A percentile compares a stretch with the other conserved stretches of the same genome.
Evolutionary conservation across 2,888 invertebrate species (phyloP).

Genomic region (Tenthredo distinguenda): DNA sequence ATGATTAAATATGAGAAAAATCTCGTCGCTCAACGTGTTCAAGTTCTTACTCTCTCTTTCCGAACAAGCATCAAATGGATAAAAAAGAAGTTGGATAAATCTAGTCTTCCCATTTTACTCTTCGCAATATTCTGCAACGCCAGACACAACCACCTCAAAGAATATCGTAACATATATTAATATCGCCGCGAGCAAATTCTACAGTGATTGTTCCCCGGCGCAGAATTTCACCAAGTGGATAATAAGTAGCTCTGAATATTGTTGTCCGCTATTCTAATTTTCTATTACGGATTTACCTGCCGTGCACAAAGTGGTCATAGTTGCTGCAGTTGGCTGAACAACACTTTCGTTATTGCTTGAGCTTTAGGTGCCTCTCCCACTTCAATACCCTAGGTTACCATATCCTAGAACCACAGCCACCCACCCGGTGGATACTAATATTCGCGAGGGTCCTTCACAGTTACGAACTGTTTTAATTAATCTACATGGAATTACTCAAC

Average conservation of each 20-base stretch:
- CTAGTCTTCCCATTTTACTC: not conserved
- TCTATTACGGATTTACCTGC: not conserved
- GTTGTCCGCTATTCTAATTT: slow-evolving; percentile 15
- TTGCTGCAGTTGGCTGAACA: slow-evolving; percentile 41
- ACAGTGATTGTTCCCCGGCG: slow-evolving; percentile 55
- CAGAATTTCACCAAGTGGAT: slow-evolving; percentile 66
- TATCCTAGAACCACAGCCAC: slow-evolving; percentile 20
- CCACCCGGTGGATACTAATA: slow-evolving; percentile 45
- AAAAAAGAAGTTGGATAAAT: not conserved
- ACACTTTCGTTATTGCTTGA: slow-evolving; percentile 43
- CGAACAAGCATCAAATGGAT: not conserved
- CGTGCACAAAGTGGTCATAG: slow-evolving; percentile 4
- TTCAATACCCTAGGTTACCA: slow-evolving; percentile 5
- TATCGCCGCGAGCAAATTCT: not conserved
- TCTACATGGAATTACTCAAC: slow-evolving; percentile 68
- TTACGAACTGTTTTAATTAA: slow-evolving; percentile 70
- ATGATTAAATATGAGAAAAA: not conserved
- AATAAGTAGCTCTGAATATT: slow-evolving; percentile 66
- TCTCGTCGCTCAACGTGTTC: not conserved
- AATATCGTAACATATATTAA: not conserved
- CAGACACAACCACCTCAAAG: slow-evolving; percentile 9
- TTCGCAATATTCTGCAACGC: slow-evolving; percentile 1
- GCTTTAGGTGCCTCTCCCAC: slow-evolving; percentile 18
- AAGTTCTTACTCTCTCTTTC: not conserved
- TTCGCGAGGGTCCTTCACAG: slow-evolving; percentile 58